A percentile compares a stretch with the other conserved stretches of the same genome.
phyloP scores from a whole-genome alignment of 2,113 vertebrate genomes.

The Nothoprocta perdicaria region DNA sequence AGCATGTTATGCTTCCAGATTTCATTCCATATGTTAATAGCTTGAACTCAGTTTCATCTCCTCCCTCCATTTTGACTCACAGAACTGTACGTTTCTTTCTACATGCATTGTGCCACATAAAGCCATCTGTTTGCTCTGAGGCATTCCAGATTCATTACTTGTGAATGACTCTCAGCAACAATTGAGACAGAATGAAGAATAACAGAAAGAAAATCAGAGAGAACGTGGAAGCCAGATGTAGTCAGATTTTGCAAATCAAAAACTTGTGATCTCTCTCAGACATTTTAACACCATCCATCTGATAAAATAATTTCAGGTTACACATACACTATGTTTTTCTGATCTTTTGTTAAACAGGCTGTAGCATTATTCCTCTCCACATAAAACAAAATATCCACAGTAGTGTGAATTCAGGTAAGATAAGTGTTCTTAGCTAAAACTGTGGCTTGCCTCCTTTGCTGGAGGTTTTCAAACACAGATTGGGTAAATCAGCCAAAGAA shows the following conservation, averaged over 20 bases:
- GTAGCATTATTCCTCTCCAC: not conserved
- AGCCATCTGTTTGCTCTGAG: not conserved
- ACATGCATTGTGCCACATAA: not conserved
- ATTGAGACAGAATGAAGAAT: not conserved
- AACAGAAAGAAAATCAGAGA: not conserved
- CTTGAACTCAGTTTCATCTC: accelerated
- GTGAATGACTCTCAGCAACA: not conserved
- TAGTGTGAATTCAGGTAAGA: not conserved
- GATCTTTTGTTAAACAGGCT: not conserved
- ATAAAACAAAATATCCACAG: not conserved
- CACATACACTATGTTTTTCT: not conserved
- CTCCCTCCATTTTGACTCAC: not conserved
- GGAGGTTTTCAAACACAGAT: not conserved
- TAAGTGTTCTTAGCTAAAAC: not conserved
- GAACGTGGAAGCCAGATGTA: not conserved
- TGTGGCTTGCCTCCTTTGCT: not conserved
- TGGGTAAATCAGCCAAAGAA: not conserved
- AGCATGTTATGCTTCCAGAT: not conserved
- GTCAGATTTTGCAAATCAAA: not conserved
- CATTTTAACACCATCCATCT: not conserved
- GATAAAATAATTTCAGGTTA: not conserved
- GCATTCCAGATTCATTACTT: not conserved
- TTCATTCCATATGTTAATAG: not conserved
- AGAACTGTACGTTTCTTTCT: not conserved
- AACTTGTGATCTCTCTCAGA: not conserved